Base-by-base conservation (phyloP, 2,113 vertebrate genomes). In the Indicator indicator region DNA sequence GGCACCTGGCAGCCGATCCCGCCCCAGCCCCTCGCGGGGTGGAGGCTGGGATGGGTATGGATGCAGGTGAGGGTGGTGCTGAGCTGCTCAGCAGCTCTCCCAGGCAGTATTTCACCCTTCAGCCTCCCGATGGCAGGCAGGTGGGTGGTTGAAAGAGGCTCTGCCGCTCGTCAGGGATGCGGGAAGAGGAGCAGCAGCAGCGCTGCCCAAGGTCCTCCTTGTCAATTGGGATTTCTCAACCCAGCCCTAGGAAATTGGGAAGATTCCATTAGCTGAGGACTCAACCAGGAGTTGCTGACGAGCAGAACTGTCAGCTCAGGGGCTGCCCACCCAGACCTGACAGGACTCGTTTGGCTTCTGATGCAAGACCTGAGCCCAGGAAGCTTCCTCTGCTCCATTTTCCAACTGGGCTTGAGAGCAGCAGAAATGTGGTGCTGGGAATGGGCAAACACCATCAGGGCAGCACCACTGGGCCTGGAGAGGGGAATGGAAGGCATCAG, bases 321-420 rank as follows among this genome's bases (percentile, higher is more conserved):
- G 74, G 87, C 80, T 95, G 89, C 94, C 72, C 89, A 79, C 67
- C 55, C n/a, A 18, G 58, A 28, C 96, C 63, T 96, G 96, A 94
- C 91, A 20, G 82, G 64, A 83, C 96, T 93, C 27, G 95, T 67
- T 55, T 1, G 0, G 12, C 28, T 79, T 76, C 87, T 96, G 95
- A 76, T 40, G 96, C 93, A 96, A 96, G 91, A 86, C 64, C 30
- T 40, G 24, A 87, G 85, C 59, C 33, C 1, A 48, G 23, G 48
- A 17, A 16, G 21, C 33, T 95, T 52, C 54, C 17, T 1, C 3
- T 21, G 78, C 38, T 94, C 81, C 78, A 16, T 62, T 87, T 93
- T 87, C 63, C 67, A 32, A 1, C 3, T 0, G 4, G 36, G 55
- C n/a, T 54, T n/a, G 67, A 88, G 72, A 87, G 30, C 32, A 26